Evolutionary conservation across 2,888 invertebrate genomes (phyloP).

Genomic region (Anthrax anthrax): DNA sequence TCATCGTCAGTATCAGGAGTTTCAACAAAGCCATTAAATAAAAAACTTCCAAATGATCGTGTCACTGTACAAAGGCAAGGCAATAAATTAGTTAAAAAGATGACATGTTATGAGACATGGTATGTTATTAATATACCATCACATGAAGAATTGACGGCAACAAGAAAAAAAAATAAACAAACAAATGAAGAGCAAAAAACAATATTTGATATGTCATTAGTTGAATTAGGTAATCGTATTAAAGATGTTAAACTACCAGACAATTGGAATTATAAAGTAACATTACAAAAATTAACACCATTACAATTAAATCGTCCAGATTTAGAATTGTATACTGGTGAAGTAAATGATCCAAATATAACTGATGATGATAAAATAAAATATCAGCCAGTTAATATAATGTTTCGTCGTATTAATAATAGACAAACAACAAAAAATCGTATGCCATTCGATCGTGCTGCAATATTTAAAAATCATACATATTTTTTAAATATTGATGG

Average conservation of each 20-base stretch:
- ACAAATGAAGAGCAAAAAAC: not conserved
- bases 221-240: conserved; percentile 27
- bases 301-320: conserved; percentile 1
- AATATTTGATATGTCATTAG: conserved; percentile 25
- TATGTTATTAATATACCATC: conserved; percentile 29
- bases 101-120: conserved; percentile 35
- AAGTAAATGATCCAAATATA: conserved; percentile 26
- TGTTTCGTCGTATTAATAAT: conserved; percentile 28
- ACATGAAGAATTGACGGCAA: not conserved
- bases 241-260: conserved; percentile 23
- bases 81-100: conserved; percentile 30
- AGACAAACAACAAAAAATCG: conserved; percentile 21
- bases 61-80: conserved; percentile 27
- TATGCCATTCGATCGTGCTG: conserved; percentile 32
- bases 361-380: conserved; percentile 27
- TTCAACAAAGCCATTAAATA: not conserved
- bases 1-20: not conserved
- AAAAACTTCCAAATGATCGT: conserved; percentile 25
- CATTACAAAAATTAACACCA: conserved; percentile 22
- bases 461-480: conserved; percentile 33
- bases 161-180: not conserved
- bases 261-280: conserved; percentile 30
- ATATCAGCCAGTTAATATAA: conserved; percentile 32
- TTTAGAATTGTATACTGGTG: conserved; percentile 26
- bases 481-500: conserved; percentile 34